Evolutionary conservation across 2,888 invertebrate species (phyloP), one percentile per base, ranked within the genome.

Genomic region (Heteromurus nitidus): DNA sequence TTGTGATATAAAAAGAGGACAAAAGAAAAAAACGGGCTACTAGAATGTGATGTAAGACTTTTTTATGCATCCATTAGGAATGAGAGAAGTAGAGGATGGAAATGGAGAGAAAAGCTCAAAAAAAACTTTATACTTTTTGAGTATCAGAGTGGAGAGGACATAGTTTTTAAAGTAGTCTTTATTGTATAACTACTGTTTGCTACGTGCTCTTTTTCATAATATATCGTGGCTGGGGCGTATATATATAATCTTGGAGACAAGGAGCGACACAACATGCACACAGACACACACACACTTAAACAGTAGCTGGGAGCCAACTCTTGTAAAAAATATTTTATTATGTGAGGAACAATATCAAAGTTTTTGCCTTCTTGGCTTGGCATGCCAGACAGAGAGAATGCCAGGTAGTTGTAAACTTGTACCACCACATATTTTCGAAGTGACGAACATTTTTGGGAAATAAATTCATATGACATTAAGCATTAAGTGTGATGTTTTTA

Each of bases 241-340:
- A n/a, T n/a, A n/a, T n/a, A n/a, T n/a, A n/a, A n/a, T 30, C 22
- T 62, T 62, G 62, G 62, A 31, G 62, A 58, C 58, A 58, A 26
- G 18, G 13, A 28, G 20, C 22, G 62, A 62, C 62, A 62, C 62
- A 24, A n/a, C n/a, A 47, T 16, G 47, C 36, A 36, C n/a, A 16
- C 47, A n/a, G n/a, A n/a, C n/a, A n/a, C n/a, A n/a, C n/a, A n/a
- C n/a, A n/a, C n/a, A n/a, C n/a, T n/a, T n/a, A n/a, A n/a, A n/a
- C 53, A 24, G 62, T 31, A 62, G 62, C 31, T n/a, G n/a, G n/a
- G n/a, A n/a, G n/a, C n/a, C n/a, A 30, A 16, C 31, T 30, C 62
- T 62, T 62, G 31, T 62, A 62, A 62, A 62, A n/a, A n/a, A n/a
- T n/a, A 31, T 62, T 62, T 62, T 62, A 62, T 62, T 62, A 31